These are phyloP conservation scores for Actinopyga echinites DNA, from an alignment of 53 echinoderm and acorn worm genomes.

Conservation along the genomic window DNA sequence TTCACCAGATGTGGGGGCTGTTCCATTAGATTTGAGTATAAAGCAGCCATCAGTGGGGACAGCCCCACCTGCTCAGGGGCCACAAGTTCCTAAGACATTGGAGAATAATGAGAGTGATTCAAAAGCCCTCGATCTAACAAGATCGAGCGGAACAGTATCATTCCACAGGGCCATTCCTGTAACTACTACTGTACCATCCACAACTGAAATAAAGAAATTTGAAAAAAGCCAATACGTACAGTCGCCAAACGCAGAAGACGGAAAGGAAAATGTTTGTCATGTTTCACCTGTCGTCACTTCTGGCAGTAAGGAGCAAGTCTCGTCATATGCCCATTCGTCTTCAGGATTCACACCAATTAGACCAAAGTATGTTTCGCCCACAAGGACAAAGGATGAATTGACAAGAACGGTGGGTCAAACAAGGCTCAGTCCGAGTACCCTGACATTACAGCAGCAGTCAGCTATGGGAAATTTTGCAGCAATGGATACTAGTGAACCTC, in stretches of 20 bases:
- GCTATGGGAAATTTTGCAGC: slow-evolving; percentile 5
- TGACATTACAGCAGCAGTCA: slow-evolving; percentile 10
- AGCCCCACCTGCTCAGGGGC: neutral
- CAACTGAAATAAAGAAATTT: neutral
- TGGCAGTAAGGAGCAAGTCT: neutral
- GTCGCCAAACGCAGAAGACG: neutral
- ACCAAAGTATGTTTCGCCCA: neutral
- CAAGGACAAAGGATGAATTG: neutral
- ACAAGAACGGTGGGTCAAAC: neutral
- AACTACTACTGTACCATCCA: slow-evolving; percentile 7
- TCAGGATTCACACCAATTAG: neutral
- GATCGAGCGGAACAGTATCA: neutral
- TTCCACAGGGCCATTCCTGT: slow-evolving; percentile 27
- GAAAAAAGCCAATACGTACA: too few species aligned
- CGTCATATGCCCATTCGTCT: neutral
- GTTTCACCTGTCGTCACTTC: neutral
- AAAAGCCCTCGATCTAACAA: neutral
- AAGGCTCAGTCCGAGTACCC: slow-evolving; percentile 25
- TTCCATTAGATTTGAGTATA: slow-evolving; percentile 14
- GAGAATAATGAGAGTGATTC: neutral
- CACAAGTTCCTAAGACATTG: neutral
- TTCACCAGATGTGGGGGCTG: neutral
- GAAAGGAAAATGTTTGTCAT: neutral
- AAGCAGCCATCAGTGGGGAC: neutral
- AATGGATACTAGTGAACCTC: slow-evolving; percentile 8